A percentile compares a stretch with the other conserved stretches of the same genome.
Evolutionary conservation across 2,113 vertebrate genomes (phyloP).

Genomic region (Dicrurus megarhynchus): DNA sequence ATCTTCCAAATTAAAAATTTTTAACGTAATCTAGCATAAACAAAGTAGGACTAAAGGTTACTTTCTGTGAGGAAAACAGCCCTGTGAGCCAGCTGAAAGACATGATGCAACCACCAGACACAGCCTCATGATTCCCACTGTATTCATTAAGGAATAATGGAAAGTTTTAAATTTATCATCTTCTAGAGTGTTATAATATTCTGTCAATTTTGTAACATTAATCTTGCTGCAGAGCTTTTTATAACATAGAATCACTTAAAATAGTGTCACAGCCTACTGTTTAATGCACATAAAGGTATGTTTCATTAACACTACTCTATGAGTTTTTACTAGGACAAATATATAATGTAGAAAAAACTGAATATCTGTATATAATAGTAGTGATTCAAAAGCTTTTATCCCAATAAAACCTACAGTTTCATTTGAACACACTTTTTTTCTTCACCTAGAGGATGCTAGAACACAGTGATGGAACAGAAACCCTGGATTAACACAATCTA

Average conservation of each 20-base stretch:
- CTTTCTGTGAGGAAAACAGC: background rate
- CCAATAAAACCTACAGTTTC: background rate
- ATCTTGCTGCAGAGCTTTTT: conserved; percentile 62
- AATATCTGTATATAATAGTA: background rate
- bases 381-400: conserved; percentile 17
- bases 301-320: conserved; percentile 51
- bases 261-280: conserved; percentile 31
- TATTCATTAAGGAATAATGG: conserved; percentile 33
- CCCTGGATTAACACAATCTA: background rate
- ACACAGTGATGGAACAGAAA: background rate
- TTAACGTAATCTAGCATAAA: background rate
- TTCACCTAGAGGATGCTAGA: background rate
- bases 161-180: conserved; percentile 57
- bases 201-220: conserved; percentile 67
- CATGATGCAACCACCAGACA: conserved; percentile 15
- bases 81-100: background rate
- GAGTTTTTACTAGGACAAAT: conserved; percentile 59
- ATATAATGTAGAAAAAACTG: background rate
- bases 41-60: background rate
- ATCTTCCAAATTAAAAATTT: background rate
- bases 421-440: background rate
- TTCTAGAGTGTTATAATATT: conserved; percentile 59
- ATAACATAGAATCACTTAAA: conserved; percentile 68
- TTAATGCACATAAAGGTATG: conserved; percentile 57
- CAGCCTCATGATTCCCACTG: background rate